Base-by-base conservation (phyloP, 2,797 vertebrate genomes). In the Phoebastria nigripes region DNA sequence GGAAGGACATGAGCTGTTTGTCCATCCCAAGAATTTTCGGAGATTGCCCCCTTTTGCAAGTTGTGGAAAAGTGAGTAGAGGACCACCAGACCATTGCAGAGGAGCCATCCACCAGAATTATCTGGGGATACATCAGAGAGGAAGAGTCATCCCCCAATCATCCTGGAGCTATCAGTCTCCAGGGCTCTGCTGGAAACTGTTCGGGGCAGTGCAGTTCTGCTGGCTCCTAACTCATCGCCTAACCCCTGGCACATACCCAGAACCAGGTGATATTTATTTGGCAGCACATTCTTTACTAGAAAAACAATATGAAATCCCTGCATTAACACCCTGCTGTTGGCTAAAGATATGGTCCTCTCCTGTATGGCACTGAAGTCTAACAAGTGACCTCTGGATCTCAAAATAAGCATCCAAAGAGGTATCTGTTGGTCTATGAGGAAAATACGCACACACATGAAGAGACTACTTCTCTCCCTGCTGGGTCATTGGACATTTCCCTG, bases 261-360 rank as follows among this genome's bases (percentile, higher is more conserved):
- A 70, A 79, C 31, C 39, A 94, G 82, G 69, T 90, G 61, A 58
- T 78, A 77, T 39, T 89, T 92, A 18, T 74, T 83, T 90, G 81
- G 84, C 46, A 93, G 76, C 42, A 88, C 3, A 12, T 47, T 87
- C 52, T 90, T 82, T 82, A 85, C 74, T 74, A 87, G 61, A 78
- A 91, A 87, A 96, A 79, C 11, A 37, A 54, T 37, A 14, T 24
- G 6, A 59, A 71, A 82, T 72, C 35, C 63, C 49, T 87, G 69
- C 29, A 82, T 81, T 78, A 74, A 71, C 69, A 69, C 33, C 31
- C 15, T n/a, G 33, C 49, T n/a, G 15, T 12, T 86, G 76, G 52
- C 71, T 83, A 80, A 85, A 87, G 56, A 47, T 19, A 77, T 13
- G 42, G 42, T 29, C 18, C 9, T 61, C 26, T 46, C 35, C 78